Percentiles rank a stretch among this genome's conserved stretches.
These are phyloP conservation scores for Gobiocypris rarus DNA, from an alignment of 2,113 vertebrate species.

Conservation along the genomic window DNA sequence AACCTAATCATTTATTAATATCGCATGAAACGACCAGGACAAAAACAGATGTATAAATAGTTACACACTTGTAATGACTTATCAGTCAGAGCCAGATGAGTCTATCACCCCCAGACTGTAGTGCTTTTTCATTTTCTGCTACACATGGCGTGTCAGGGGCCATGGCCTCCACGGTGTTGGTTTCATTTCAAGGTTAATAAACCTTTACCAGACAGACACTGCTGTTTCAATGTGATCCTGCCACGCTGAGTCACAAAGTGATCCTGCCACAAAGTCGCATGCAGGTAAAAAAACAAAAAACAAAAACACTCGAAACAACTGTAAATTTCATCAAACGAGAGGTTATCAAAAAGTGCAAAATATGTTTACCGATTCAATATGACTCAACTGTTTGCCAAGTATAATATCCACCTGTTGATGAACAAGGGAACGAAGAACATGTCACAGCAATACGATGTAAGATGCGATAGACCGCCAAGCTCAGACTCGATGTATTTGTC, in stretches of 20 bases:
- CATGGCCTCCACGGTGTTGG: constrained; percentile 43
- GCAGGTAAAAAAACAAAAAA: background rate
- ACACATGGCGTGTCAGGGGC: constrained; percentile 53
- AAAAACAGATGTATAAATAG: constrained; percentile 63
- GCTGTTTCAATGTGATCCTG: constrained; percentile 49
- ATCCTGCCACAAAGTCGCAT: constrained; percentile 47
- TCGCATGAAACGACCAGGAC: constrained; percentile 50
- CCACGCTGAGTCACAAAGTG: constrained; percentile 37
- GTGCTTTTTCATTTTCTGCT: constrained; percentile 64
- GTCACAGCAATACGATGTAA: background rate
- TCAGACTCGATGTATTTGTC: background rate
- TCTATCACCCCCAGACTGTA: constrained; percentile 67
- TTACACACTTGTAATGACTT: constrained; percentile 67
- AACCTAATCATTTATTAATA: background rate
- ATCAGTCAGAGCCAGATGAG: constrained; percentile 66
- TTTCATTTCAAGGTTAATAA: constrained; percentile 71
- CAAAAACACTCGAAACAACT: constrained; percentile 48
- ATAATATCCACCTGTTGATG: background rate
- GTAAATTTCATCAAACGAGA: constrained; percentile 47
- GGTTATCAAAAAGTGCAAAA: background rate
- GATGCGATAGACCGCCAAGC: background rate
- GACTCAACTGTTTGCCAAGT: background rate
- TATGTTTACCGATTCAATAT: background rate
- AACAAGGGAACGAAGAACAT: background rate
- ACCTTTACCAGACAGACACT: constrained; percentile 63